phyloP scores from a whole-genome alignment of 2,797 vertebrate genomes.

The Leptoclinus maculatus region DNA sequence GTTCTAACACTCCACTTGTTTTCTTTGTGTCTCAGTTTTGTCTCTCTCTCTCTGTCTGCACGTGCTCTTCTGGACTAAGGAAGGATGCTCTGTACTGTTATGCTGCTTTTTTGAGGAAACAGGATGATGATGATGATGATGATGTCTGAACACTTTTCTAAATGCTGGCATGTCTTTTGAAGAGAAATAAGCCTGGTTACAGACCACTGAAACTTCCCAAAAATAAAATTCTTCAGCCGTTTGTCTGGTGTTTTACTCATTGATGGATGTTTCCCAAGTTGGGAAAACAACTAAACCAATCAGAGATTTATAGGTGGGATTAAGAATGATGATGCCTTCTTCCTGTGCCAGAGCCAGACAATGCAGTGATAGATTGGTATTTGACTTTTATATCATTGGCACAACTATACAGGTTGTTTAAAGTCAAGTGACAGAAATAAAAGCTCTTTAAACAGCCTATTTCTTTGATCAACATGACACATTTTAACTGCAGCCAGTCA shows the following conservation, averaged over 20 bases:
- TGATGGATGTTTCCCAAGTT: conserved; percentile 3
- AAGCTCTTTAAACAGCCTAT: background rate
- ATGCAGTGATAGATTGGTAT: background rate
- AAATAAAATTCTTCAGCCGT: background rate
- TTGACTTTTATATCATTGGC: background rate
- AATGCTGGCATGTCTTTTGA: background rate
- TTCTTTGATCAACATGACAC: background rate
- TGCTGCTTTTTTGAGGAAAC: background rate
- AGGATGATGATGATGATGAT: background rate
- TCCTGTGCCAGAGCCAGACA: conserved; percentile 4
- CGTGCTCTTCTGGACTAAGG: background rate
- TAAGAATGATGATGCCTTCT: background rate
- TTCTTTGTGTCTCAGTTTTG: conserved; percentile 7
- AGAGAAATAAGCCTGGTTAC: background rate
- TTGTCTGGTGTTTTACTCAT: conserved; percentile 7
- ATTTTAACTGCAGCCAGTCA: background rate
- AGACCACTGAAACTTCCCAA: background rate
- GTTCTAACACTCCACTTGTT: conserved; percentile 25
- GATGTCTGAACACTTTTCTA: background rate
- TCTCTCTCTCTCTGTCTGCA: background rate
- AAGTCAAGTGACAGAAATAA: background rate
- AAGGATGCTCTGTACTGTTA: background rate
- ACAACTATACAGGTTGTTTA: background rate
- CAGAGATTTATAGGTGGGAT: conserved; percentile 3
- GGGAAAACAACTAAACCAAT: conserved; percentile 12